Evolutionary conservation across 2,888 invertebrate species (phyloP).

Genomic region (Mystacides longicornis): DNA sequence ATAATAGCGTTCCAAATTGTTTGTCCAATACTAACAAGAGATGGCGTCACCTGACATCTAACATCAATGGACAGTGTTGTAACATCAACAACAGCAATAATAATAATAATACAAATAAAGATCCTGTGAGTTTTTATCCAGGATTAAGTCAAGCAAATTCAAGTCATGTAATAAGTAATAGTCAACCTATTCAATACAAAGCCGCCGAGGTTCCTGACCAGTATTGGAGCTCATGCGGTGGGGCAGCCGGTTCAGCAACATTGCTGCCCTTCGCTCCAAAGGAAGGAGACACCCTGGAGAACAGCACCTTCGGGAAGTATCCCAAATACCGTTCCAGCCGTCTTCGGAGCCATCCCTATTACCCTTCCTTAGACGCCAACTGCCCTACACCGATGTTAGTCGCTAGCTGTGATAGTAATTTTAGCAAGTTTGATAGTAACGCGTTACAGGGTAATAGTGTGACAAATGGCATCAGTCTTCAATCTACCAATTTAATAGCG

Average conservation of each 20-base stretch:
- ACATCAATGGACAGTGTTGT: background rate
- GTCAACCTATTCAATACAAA: background rate
- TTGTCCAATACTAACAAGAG: background rate
- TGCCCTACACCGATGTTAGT: background rate
- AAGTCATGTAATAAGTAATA: background rate
- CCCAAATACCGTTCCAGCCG: slow-evolving; percentile 4
- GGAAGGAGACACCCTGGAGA: slow-evolving; percentile 25
- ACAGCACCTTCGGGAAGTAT: slow-evolving; percentile 29
- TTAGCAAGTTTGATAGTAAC: slow-evolving; percentile 4
- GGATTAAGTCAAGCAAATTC: too few species aligned
- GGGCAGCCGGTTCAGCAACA: background rate
- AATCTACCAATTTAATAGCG: background rate
- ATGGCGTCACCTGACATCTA: background rate
- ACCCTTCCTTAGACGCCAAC: background rate
- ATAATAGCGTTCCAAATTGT: background rate
- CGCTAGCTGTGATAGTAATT: slow-evolving; percentile 22
- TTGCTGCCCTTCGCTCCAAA: slow-evolving; percentile 8
- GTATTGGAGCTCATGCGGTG: slow-evolving; percentile 10
- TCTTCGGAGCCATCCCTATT: background rate
- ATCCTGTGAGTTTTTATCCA: background rate
- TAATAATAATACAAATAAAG: background rate
- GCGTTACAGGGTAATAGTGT: slow-evolving; percentile 25
- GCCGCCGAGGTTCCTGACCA: slow-evolving; percentile 12
- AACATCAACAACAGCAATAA: background rate
- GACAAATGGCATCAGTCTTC: background rate